Evolutionary conservation across 2,888 invertebrate species (phyloP).

Genomic region (Barypeithes pellucidus): DNA sequence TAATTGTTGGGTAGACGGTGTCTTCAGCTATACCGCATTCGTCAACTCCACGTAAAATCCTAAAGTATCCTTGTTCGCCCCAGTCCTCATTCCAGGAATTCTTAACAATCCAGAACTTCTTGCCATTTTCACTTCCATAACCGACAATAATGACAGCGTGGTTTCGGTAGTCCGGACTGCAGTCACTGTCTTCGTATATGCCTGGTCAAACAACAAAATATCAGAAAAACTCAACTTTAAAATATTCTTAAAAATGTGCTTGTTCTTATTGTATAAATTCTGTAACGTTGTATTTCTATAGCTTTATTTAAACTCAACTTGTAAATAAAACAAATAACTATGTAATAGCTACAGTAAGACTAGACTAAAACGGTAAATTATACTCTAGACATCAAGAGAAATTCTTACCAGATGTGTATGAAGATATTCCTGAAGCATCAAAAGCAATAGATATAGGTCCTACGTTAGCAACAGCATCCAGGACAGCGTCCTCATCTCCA

Average conservation of each 20-base stretch:
- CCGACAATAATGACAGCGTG: slow-evolving; percentile 43
- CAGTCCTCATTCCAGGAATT: slow-evolving; percentile 47
- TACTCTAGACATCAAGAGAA: too few species aligned
- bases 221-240: too few species aligned
- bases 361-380: too few species aligned
- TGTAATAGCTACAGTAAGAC: too few species aligned
- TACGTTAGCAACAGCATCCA: slow-evolving; percentile 38
- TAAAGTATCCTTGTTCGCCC: slow-evolving; percentile 45
- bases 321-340: too few species aligned
- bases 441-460: slow-evolving; percentile 49
- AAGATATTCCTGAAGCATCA: slow-evolving; percentile 30
- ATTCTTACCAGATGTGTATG: slow-evolving; percentile 29
- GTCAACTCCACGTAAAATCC: slow-evolving; percentile 33
- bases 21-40: slow-evolving; percentile 42
- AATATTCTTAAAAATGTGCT: too few species aligned
- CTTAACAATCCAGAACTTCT: slow-evolving; percentile 43
- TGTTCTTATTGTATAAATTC: too few species aligned
- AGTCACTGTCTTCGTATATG: slow-evolving; percentile 10
- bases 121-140: slow-evolving; percentile 37
- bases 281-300: too few species aligned
- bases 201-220: background rate
- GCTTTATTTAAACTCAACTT: too few species aligned
- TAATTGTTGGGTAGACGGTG: slow-evolving; percentile 15
- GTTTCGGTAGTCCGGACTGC: slow-evolving; percentile 13
- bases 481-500: slow-evolving; percentile 38